phyloP scores from a whole-genome alignment of 1,140 invertebrate species.

The Parasteatoda tepidariorum region DNA sequence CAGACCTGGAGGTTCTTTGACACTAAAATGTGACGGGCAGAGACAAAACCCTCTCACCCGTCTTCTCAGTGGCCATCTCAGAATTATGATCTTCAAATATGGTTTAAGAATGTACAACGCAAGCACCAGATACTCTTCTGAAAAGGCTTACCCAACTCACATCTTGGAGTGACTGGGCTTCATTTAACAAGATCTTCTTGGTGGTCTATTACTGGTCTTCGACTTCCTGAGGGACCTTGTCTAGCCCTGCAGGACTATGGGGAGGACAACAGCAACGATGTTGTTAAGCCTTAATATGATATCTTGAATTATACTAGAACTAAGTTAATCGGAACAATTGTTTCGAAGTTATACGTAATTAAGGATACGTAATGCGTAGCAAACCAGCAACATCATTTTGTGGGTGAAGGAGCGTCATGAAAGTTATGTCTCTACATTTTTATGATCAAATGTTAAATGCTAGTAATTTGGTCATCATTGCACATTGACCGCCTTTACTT shows the following conservation, averaged over 20 bases:
- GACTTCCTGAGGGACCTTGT: background rate
- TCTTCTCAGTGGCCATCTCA: background rate
- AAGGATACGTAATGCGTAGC: no score
- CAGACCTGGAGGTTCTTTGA: background rate
- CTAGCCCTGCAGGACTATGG: background rate
- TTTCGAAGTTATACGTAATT: no score
- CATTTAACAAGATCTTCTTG: background rate
- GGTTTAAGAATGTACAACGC: background rate
- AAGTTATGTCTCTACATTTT: no score
- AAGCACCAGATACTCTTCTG: background rate
- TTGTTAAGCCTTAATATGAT: no score
- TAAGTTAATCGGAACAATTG: no score
- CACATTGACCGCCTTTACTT: no score
- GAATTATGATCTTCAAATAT: background rate
- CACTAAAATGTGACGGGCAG: background rate
- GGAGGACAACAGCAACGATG: background rate
- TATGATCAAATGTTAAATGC: no score
- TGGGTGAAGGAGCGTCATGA: no score
- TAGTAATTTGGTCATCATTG: no score
- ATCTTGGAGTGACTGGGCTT: background rate
- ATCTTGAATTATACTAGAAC: no score
- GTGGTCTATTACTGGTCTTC: background rate
- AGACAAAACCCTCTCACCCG: background rate
- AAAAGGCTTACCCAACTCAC: background rate
- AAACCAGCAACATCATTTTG: no score